Evolutionary conservation across 2,888 invertebrate genomes (phyloP).

Genomic region (Koerneria pararmatus): DNA sequence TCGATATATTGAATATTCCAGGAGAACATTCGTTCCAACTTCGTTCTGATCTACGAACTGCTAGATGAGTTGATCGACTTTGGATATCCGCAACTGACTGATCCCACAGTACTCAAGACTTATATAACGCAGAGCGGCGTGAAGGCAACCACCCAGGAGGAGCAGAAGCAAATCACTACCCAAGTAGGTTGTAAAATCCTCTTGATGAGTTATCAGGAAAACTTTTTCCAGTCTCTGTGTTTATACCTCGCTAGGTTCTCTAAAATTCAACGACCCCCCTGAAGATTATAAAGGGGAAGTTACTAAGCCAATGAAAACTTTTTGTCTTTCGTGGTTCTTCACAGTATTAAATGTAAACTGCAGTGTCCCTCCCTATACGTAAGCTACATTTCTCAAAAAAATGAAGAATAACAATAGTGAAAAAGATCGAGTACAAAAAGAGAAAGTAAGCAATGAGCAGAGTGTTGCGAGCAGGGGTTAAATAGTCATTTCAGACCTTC

Average conservation of each 20-base stretch:
- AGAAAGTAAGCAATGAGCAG: too few relatives aligned
- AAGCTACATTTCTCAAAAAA: too few relatives aligned
- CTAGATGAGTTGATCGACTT: conserved; percentile 71
- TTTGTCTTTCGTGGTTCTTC: neutral
- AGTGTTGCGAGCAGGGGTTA: too few relatives aligned
- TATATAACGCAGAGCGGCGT: conserved; percentile 99
- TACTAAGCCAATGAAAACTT: neutral
- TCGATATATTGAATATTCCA: conserved; percentile 1
- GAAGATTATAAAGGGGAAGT: neutral
- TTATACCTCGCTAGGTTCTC: neutral
- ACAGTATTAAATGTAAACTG: too few relatives aligned
- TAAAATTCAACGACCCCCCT: neutral
- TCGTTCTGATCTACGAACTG: conserved; percentile 97
- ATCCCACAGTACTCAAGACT: conserved; percentile 98
- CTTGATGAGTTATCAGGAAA: too few relatives aligned
- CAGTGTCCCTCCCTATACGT: too few relatives aligned
- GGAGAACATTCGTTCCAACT: conserved; percentile 99
- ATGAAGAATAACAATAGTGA: too few relatives aligned
- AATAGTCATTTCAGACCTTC: too few relatives aligned
- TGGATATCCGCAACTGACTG: conserved; percentile 72
- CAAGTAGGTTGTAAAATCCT: conserved; percentile 60
- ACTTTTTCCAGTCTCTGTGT: too few relatives aligned
- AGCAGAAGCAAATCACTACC: conserved; percentile 96
- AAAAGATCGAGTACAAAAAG: too few relatives aligned
- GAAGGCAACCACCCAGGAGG: conserved; percentile 77